These are phyloP conservation scores for Characodon lateralis DNA, from an alignment of 2,797 vertebrate species.

Conservation along the genomic window DNA sequence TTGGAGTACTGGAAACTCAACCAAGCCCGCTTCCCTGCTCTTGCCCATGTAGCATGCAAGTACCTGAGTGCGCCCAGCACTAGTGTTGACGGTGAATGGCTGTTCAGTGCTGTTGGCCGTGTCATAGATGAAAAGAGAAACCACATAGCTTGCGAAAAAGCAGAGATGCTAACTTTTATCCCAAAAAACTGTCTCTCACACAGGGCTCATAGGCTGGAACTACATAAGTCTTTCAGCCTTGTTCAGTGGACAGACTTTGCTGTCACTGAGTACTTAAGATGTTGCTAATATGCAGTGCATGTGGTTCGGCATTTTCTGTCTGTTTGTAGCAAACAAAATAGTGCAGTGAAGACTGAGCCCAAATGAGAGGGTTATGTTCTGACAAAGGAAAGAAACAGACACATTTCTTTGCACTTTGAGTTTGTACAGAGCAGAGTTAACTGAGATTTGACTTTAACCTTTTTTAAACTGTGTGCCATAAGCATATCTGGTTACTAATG, in stretches of 20 bases:
- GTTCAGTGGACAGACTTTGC: background rate
- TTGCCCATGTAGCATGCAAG: background rate
- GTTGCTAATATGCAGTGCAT: background rate
- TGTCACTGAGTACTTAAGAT: background rate
- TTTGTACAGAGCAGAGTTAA: background rate
- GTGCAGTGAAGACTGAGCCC: background rate
- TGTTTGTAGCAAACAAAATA: background rate
- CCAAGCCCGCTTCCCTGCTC: background rate
- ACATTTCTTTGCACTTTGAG: background rate
- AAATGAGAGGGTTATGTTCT: background rate
- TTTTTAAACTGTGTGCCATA: too few species aligned
- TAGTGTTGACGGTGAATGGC: background rate
- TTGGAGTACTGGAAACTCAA: background rate
- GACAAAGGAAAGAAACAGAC: background rate
- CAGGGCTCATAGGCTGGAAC: background rate
- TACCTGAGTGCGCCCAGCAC: background rate
- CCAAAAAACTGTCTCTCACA: background rate
- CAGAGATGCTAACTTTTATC: conserved; percentile 3
- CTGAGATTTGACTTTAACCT: background rate
- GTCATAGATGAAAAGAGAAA: background rate
- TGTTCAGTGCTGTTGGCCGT: background rate
- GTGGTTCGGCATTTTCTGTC: background rate
- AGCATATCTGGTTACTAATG: too few species aligned
- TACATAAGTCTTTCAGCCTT: background rate
- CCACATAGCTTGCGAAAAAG: background rate